Conservation (phyloP, 2,113 vertebrate genomes). For the Anser cygnoides region DNA sequence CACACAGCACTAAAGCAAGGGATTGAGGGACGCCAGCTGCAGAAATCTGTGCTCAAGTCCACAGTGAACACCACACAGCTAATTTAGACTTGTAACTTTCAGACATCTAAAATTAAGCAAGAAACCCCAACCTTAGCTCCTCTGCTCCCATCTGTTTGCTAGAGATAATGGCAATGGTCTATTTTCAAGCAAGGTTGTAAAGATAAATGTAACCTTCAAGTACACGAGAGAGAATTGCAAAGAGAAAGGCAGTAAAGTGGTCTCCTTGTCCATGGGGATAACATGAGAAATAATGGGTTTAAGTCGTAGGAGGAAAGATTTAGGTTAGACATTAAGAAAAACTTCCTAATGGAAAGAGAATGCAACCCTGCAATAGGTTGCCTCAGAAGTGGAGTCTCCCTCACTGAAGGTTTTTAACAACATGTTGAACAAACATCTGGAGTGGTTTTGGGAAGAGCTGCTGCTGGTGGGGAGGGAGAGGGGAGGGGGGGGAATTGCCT, state of each 20-base stretch:
- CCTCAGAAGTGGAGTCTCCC: background rate
- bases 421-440: background rate
- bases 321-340: background rate
- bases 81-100: background rate
- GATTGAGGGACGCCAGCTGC: background rate
- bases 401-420: background rate
- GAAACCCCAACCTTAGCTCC: background rate
- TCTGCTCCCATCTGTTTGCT: background rate
- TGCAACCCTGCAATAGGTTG: background rate
- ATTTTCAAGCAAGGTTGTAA: background rate
- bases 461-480: background rate
- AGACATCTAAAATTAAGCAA: background rate
- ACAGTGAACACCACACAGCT: background rate
- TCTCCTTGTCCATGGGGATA: background rate
- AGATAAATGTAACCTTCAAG: background rate
- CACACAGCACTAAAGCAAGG: background rate
- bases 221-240: background rate
- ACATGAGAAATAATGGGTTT: background rate
- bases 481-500: too few species aligned
- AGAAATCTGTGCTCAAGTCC: background rate
- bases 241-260: background rate
- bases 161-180: background rate
- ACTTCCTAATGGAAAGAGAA: background rate
- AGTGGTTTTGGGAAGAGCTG: background rate
- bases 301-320: background rate